These are phyloP conservation scores for Drosophila santomea DNA, from an alignment of 1,140 invertebrate species.

Conservation along the genomic window DNA sequence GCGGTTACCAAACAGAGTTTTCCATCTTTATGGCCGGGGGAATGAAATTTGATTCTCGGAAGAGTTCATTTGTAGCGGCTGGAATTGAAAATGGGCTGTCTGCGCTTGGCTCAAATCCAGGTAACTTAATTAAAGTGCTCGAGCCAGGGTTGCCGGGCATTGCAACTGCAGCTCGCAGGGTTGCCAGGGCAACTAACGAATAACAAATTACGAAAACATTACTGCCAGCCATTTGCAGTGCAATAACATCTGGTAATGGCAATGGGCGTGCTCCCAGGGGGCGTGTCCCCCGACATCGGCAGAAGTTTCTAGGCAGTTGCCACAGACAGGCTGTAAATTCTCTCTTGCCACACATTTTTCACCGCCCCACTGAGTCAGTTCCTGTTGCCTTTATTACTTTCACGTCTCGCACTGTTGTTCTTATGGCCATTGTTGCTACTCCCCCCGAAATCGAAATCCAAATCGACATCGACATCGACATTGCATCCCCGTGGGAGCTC, in stretches of 20 bases:
- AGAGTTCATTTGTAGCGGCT: conserved; percentile 72
- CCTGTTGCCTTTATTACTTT: conserved; percentile 51
- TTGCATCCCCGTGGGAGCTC: conserved; percentile 76
- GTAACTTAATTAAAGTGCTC: conserved; percentile 61
- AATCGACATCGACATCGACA: conserved; percentile 71
- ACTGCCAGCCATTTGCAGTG: conserved; percentile 40
- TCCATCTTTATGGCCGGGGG: conserved; percentile 34
- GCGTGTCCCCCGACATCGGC: conserved; percentile 4
- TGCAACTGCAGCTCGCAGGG: conserved; percentile 22
- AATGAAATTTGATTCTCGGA: conserved; percentile 82
- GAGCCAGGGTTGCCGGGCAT: conserved; percentile 8
- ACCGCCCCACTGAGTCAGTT: conserved; percentile 18
- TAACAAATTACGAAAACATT: conserved; percentile 24
- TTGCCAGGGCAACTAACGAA: conserved; percentile 45
- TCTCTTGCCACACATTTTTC: conserved; percentile 69
- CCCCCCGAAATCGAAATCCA: conserved; percentile 70
- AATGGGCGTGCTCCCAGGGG: conserved; percentile 40
- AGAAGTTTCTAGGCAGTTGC: neutral
- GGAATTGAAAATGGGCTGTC: conserved; percentile 45
- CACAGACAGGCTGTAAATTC: conserved; percentile 58
- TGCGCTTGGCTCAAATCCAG: conserved; percentile 12
- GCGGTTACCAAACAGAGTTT: conserved; percentile 56
- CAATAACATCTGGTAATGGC: conserved; percentile 72
- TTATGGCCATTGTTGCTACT: conserved; percentile 53
- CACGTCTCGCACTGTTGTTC: conserved; percentile 49